Evolutionary conservation across 2,888 invertebrate genomes (phyloP), one percentile per base, ranked within the genome.

Genomic region (Boloria euphrosyne): DNA sequence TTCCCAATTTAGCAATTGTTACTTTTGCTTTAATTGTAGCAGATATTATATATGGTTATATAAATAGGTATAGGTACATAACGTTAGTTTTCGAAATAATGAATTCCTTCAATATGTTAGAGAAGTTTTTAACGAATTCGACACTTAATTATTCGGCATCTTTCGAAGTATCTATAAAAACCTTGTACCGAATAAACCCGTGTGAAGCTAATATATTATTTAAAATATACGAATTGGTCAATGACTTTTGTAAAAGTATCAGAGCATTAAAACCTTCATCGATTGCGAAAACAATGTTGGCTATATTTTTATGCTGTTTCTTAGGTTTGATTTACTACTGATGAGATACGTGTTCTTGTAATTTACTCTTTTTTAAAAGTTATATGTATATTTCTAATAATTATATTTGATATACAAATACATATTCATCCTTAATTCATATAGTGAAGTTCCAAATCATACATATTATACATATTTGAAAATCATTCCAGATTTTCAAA

Each of bases 211-310:
- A 66, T 70, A 71, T 73, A 70, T 72, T 70, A 70, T 74, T 72
- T 71, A 71, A 65, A 65, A 71, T 73, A 76, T 73, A 71, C 73
- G 75, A 71, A 70, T 74, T 75, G 72, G 74, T 73, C 76, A 76
- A 76, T 76, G 74, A 73, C 73, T 74, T 75, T 75, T 69, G 74
- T 74, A 76, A 75, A 75, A 75, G 74, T 75, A 76, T 71, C 69
- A 73, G 73, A 74, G 72, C 73, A 73, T 71, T 74, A 69, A 74
- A 74, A 66, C 70, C 71, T 73, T 69, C 70, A 55, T 67, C 31
- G 68, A 71, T 76, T 72, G 66, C 70, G 73, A 73, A 76, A 76
- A 73, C 71, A 74, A 74, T 73, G 65, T 69, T 70, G 70, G 58
- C 67, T 61, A 72, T 71, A 66, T 72, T 67, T 62, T 62, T 31